Evolutionary conservation across 2,888 invertebrate genomes (phyloP).

Genomic region (Argyresthia goedartella): DNA sequence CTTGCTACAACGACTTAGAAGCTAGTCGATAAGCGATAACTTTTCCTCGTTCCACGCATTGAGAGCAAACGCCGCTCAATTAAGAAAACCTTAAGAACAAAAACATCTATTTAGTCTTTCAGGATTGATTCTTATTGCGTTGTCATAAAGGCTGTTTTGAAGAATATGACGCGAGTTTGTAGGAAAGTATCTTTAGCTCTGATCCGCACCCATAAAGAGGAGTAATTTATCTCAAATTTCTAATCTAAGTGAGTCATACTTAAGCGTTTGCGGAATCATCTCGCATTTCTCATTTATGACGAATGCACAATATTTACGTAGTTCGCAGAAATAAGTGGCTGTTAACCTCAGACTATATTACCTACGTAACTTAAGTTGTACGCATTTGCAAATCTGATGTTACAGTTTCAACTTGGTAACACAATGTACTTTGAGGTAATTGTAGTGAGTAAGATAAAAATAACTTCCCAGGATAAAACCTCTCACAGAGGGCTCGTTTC

Average conservation of each 20-base stretch:
- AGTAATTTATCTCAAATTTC: constrained; percentile 48
- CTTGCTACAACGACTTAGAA: constrained; percentile 12
- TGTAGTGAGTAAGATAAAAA: neutral
- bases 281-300: constrained; percentile 10
- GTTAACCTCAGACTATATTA: neutral
- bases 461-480: neutral
- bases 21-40: no score
- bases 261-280: constrained; percentile 43
- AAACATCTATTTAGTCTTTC: neutral
- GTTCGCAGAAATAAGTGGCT: neutral
- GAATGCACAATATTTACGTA: neutral
- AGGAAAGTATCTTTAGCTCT: constrained; percentile 32
- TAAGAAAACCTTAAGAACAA: constrained; percentile 23
- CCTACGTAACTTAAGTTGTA: no score
- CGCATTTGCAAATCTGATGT: neutral
- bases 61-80: constrained; percentile 27
- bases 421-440: neutral
- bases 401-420: neutral
- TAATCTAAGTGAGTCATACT: constrained; percentile 48
- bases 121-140: neutral
- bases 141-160: neutral
- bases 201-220: constrained; percentile 54
- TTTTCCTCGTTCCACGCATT: constrained; percentile 11
- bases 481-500: neutral
- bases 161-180: neutral